Evolutionary conservation across 2,888 invertebrate genomes (phyloP).

Genomic region (Ochlodes sylvanus): DNA sequence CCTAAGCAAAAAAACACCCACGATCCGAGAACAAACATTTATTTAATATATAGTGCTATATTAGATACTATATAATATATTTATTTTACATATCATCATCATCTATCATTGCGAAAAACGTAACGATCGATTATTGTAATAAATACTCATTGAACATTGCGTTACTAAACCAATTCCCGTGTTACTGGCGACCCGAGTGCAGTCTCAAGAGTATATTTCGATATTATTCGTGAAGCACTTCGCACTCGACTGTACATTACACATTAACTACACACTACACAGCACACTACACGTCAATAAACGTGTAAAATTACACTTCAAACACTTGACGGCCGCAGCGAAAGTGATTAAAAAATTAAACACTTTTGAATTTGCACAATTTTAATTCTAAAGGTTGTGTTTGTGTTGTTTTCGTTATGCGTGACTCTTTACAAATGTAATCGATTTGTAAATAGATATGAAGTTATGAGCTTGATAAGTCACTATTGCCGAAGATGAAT

Average conservation of each 20-base stretch:
- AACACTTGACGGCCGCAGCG: slow-evolving; percentile 15
- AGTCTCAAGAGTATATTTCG: slow-evolving; percentile 22
- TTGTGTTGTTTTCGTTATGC: not conserved
- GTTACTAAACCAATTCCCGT: slow-evolving; percentile 23
- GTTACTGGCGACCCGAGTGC: slow-evolving; percentile 9
- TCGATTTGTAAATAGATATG: too few relatives aligned
- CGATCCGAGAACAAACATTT: too few relatives aligned
- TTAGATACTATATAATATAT: too few relatives aligned
- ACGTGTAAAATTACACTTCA: slow-evolving; percentile 14
- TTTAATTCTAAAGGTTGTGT: not conserved
- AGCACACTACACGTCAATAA: slow-evolving; percentile 20
- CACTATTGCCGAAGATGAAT: too few relatives aligned
- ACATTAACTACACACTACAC: not conserved
- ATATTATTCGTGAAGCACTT: slow-evolving; percentile 28
- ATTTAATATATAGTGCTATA: too few relatives aligned
- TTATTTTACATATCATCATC: too few relatives aligned
- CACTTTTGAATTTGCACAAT: slow-evolving; percentile 22
- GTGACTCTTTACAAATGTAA: not conserved
- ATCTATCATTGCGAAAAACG: too few relatives aligned
- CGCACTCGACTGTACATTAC: slow-evolving; percentile 22
- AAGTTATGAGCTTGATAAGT: too few relatives aligned
- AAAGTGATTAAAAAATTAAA: slow-evolving; percentile 27
- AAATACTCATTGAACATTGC: not conserved
- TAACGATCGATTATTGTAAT: not conserved
- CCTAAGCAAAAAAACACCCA: too few relatives aligned